Percentiles rank a stretch among this genome's conserved stretches.
Evolutionary conservation across 2,797 vertebrate species (phyloP).

Genomic region (Eulemur coronatus): DNA sequence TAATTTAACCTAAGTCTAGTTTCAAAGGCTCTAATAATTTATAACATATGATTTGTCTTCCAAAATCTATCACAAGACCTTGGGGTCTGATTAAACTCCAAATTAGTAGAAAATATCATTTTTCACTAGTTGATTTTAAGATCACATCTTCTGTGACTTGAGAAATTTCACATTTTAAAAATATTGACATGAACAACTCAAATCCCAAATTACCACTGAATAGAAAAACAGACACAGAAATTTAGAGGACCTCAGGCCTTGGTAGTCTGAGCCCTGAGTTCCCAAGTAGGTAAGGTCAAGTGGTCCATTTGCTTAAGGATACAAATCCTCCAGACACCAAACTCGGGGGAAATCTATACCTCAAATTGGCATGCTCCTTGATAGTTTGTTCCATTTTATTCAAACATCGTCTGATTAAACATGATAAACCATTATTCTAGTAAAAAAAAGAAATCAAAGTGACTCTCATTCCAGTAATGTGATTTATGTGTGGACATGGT

Average conservation of each 20-base stretch:
- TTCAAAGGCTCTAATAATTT: neutral
- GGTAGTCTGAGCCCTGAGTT: neutral
- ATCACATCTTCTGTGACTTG: neutral
- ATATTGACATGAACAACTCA: neutral
- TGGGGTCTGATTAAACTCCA: neutral
- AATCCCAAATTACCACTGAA: neutral
- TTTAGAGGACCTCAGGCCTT: neutral
- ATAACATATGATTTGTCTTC: neutral
- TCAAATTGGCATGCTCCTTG: neutral
- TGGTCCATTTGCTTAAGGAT: neutral
- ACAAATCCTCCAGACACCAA: neutral
- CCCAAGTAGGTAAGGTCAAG: neutral
- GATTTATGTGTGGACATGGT: neutral
- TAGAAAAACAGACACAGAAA: neutral
- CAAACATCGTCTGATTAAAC: neutral
- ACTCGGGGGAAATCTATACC: neutral
- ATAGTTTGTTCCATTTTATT: neutral
- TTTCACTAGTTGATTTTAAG: neutral
- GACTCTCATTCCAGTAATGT: neutral
- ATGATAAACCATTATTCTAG: neutral
- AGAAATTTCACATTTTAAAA: neutral
- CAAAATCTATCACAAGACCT: neutral
- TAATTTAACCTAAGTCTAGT: neutral
- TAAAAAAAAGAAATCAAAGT: neutral
- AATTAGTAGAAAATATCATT: neutral